Evolutionary conservation across 2,113 vertebrate species (phyloP), one percentile per base, ranked within the genome.

Genomic region (Jaculus jaculus): DNA sequence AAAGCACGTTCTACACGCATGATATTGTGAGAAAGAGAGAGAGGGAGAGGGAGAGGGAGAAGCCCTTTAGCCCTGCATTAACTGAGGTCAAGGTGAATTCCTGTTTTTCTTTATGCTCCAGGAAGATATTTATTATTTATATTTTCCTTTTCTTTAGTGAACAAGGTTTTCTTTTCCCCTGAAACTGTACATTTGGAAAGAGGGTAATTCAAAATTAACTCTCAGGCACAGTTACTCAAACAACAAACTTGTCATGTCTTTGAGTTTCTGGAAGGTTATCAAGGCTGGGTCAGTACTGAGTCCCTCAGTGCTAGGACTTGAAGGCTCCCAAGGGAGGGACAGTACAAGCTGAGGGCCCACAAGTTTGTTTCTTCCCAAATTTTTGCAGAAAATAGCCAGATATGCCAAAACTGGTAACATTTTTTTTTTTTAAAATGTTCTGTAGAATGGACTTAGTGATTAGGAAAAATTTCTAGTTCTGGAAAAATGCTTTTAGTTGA

Each of bases 311-410:
- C 12, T 58, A 80, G 16, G 66, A 9, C 54, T 51, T 85, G 2
- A 37, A 75, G 81, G n/a, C 34, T 92, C 95, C 39, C 60, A 84
- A 66, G 77, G 78, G 32, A 91, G 82, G 58, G 66, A 93, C 32
- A 32, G 65, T 5, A 21, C n/a, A 87, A 63, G 54, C n/a, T 32
- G 34, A 58, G 5, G 13, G 68, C 54, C 66, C 66, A 72, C 5
- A 61, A 17, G 51, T 61, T 37, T 92, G 39, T 79, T 89, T 88
- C 66, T 68, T 90, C n/a, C 26, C 60, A 78, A n/a, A 68, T 84
- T 80, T n/a, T 73, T 58, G 21, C 39, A 92, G 81, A 84, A 93
- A 95, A 90, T 5, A 54, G 34, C 32, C 30, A 66, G 42, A 12
- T 83, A 93, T 77, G 78, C 60, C 42, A 54, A 78, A 91, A 72